Evolutionary conservation across 1,140 invertebrate species (phyloP).

Genomic region (Zelostemma sp.): DNA sequence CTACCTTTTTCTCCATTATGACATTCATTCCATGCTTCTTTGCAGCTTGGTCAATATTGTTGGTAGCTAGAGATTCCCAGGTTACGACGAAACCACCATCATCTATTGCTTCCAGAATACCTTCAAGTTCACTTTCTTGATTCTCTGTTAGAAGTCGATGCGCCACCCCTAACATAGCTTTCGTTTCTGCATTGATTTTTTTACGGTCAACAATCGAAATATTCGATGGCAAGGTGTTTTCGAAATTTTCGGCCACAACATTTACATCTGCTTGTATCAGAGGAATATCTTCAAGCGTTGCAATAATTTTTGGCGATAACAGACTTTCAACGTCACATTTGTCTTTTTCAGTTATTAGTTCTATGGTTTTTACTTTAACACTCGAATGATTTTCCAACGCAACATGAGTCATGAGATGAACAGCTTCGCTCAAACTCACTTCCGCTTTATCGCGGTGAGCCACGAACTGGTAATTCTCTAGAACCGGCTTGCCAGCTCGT

Average conservation of each 20-base stretch:
- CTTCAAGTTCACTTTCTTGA: conserved; percentile 42
- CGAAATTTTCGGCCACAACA: conserved; percentile 58
- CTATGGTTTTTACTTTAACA: conserved; percentile 81
- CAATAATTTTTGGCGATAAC: conserved; percentile 70
- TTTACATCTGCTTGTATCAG: conserved; percentile 74
- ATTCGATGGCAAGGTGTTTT: conserved; percentile 66
- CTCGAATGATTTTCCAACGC: conserved; percentile 82
- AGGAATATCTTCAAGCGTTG: conserved; percentile 74
- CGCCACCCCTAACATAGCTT: conserved; percentile 72
- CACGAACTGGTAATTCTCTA: conserved; percentile 84
- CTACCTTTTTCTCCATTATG: conserved; percentile 55
- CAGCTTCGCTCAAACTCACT: conserved; percentile 62
- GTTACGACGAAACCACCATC: conserved; percentile 70
- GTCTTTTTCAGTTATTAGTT: conserved; percentile 73
- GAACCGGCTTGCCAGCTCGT: conserved; percentile 75
- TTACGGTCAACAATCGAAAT: conserved; percentile 74
- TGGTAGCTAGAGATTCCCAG: conserved; percentile 55
- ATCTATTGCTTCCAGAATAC: conserved; percentile 52
- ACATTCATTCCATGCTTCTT: conserved; percentile 48
- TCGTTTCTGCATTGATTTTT: conserved; percentile 70
- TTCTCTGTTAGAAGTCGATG: conserved; percentile 45
- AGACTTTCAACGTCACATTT: conserved; percentile 63
- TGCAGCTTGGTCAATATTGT: conserved; percentile 34
- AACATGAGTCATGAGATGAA: conserved; percentile 77
- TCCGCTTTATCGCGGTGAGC: conserved; percentile 54